These are phyloP conservation scores for Plebejus anna DNA, from an alignment of 2,888 invertebrate genomes.

Conservation along the genomic window DNA sequence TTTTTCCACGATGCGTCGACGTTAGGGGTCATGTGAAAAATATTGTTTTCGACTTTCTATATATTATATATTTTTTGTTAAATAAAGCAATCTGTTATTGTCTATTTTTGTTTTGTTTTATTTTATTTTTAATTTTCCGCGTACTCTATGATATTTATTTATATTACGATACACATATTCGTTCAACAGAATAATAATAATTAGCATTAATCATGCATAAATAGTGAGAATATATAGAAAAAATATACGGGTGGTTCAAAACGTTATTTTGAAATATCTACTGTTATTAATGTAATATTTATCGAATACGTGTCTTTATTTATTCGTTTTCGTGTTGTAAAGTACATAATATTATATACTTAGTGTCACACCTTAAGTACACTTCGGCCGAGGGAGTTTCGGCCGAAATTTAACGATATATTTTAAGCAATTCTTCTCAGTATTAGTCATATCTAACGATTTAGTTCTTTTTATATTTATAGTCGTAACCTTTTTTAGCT, in stretches of 20 bases:
- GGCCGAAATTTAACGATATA: slow-evolving; percentile 17
- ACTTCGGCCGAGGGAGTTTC: slow-evolving; percentile 11
- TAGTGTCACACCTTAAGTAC: slow-evolving; percentile 26
- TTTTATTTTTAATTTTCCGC: slow-evolving; percentile 63
- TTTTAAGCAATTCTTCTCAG: slow-evolving; percentile 27
- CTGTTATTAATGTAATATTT: slow-evolving; percentile 41
- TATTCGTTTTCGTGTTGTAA: slow-evolving; percentile 29
- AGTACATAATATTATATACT: slow-evolving; percentile 24
- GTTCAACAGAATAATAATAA: slow-evolving; percentile 42
- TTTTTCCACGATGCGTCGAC: slow-evolving; percentile 61
- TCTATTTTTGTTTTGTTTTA: slow-evolving; percentile 59
- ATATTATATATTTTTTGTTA: slow-evolving; percentile 80
- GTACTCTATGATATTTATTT: slow-evolving; percentile 39
- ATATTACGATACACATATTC: slow-evolving; percentile 41
- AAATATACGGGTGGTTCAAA: slow-evolving; percentile 72
- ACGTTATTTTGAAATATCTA: slow-evolving; percentile 47
- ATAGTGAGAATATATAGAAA: slow-evolving; percentile 69
- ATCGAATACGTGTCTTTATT: slow-evolving; percentile 29
- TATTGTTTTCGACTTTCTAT: slow-evolving; percentile 71
- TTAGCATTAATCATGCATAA: slow-evolving; percentile 56
- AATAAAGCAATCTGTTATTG: slow-evolving; percentile 80
- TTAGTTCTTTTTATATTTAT: slow-evolving; percentile 28
- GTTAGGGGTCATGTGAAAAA: slow-evolving; percentile 66
- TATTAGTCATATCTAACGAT: slow-evolving; percentile 25
- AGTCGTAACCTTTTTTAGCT: slow-evolving; percentile 23